Evolutionary conservation across 2,113 vertebrate genomes (phyloP).

Genomic region (Mus pahari): DNA sequence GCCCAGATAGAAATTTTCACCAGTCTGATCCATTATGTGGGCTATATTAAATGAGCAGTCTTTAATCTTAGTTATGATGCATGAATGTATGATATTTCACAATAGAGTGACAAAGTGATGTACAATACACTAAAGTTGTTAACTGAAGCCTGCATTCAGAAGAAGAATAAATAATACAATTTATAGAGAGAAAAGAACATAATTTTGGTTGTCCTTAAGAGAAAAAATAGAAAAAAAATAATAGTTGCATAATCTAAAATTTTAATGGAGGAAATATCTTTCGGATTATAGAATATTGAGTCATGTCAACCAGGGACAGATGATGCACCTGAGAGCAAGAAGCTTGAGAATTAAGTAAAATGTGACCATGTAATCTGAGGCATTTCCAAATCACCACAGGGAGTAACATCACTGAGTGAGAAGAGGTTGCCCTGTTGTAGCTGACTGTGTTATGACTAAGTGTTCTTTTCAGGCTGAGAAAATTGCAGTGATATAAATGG

Average conservation of each 20-base stretch:
- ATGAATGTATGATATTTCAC: constrained; percentile 7
- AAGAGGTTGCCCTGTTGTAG: background rate
- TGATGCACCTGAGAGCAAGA: background rate
- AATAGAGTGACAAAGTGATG: background rate
- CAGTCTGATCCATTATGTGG: background rate
- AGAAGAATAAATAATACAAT: background rate
- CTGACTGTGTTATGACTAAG: background rate
- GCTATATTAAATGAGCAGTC: background rate
- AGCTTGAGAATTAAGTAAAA: background rate
- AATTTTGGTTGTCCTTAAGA: constrained; percentile 17
- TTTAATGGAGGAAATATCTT: constrained; percentile 1
- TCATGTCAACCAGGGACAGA: background rate
- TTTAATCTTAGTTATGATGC: background rate
- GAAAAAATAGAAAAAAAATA: background rate
- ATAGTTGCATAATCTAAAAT: background rate
- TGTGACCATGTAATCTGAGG: background rate
- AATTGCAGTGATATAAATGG: background rate
- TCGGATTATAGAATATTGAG: background rate
- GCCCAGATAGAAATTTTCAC: background rate
- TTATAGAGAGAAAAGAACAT: background rate
- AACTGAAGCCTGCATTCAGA: background rate
- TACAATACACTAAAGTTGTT: background rate
- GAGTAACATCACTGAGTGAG: background rate
- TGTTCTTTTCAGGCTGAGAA: background rate
- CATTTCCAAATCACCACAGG: background rate